Evolutionary conservation across 2,888 invertebrate species (phyloP), one percentile per base, ranked within the genome.

Genomic region (Lepeophtheirus nordmannii): DNA sequence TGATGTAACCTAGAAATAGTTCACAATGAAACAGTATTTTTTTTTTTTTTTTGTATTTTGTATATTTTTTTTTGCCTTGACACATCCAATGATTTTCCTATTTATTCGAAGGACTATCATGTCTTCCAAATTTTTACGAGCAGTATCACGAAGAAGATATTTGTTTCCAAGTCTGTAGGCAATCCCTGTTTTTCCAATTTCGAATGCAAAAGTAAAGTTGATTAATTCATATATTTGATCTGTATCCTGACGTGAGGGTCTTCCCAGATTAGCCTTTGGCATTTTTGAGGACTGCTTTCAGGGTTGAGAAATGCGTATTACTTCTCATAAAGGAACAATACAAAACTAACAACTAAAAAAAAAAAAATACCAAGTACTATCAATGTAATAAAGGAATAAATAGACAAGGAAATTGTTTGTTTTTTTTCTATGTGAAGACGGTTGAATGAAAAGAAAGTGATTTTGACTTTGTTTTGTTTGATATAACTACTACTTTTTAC

Each of bases 51-150:
- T 57, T 2, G 53, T 3, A 58, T 2, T 20, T 58, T 5, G 22
- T 11, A 60, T 20, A 22, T 23, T 10, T 17, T 23, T 30, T 22
- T 60, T 20, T 60, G 37, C 37, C 14, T 38, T 60, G n/a, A 61
- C 61, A 23, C 61, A 37, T 61, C 30, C 20, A 37, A 61, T 38
- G 17, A 63, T 53, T 53, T 63, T 46, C 30, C 56, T 12, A 53
- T 63, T 46, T 17, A 46, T 53, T 23, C 38, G 41, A n/a, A 63
- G 11, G 2, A 63, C 63, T 20, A 22, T 30, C 63, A 63, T 63
- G 23, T 63, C 63, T 22, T 46, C 63, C 12, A 63, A n/a, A 23
- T 63, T 41, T 53, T 63, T 63, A 14, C 63, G 12, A n/a, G 63
- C 56, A 20, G 46, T 22, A 40, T 62, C 62, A 40, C 41, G 39